Evolutionary conservation across 1,140 invertebrate species (phyloP).

Genomic region (Panagrolaimus sp.): DNA sequence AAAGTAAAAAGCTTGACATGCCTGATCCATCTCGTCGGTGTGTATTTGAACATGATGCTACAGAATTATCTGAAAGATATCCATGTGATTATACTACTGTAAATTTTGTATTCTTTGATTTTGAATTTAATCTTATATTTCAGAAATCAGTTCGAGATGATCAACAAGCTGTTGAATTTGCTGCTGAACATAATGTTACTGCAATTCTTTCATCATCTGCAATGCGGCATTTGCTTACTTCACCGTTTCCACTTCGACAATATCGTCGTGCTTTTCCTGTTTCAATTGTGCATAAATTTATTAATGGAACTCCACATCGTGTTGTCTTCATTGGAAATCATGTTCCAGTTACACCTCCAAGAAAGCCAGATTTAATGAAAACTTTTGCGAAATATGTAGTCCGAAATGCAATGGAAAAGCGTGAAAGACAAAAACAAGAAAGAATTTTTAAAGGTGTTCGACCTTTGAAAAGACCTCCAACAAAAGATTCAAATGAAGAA

Average conservation of each 20-base stretch:
- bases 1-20: not conserved
- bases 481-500: not conserved
- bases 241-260: not conserved
- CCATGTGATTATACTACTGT: not conserved
- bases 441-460: not conserved
- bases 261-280: slow-evolving; percentile 10
- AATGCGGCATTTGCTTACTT: not conserved
- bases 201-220: not conserved
- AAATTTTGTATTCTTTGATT: not conserved
- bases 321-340: not conserved
- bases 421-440: not conserved
- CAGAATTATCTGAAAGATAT: not conserved
- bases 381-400: not conserved
- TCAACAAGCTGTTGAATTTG: not conserved
- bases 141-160: not conserved
- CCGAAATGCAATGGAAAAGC: slow-evolving; percentile 1
- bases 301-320: not conserved
- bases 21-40: slow-evolving; percentile 9
- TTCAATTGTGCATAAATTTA: not conserved
- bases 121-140: not conserved
- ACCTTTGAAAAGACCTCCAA: not conserved
- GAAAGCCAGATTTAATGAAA: not conserved
- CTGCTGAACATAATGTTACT: not conserved
- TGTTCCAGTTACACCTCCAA: not conserved
- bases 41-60: not conserved